Base-by-base conservation (phyloP, 1,140 invertebrate genomes). In the Drosophila bifasciata region DNA sequence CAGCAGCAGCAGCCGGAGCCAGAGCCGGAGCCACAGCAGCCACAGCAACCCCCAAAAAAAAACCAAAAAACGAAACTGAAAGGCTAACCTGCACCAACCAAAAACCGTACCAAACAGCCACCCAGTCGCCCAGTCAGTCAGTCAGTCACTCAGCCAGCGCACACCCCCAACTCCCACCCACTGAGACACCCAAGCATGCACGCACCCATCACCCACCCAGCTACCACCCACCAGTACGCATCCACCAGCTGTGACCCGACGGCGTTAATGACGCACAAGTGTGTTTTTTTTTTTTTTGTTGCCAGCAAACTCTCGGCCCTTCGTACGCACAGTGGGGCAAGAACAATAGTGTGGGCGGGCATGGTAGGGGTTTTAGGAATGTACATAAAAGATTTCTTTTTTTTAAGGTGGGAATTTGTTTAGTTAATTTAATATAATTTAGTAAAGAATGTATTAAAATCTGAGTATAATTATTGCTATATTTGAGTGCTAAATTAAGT, bases 211-310 rank as follows among this genome's bases (percentile, higher is more conserved):
- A 40, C 19, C 52, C 70, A 58, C n/a, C 76, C 52, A 66, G 3
- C 9, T 11, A 36, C 9, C 32, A 13, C 3, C 32, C 32, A 16
- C 44, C 62, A 43, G 21, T 50, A 58, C 44, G 63, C 79, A 88
- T 76, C 83, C 83, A 88, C 83, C 83, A 88, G 83, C 84, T 88
- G 83, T 83, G 83, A 88, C 83, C 83, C 83, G 77, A 70, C 83
- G 63, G 83, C 75, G 83, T 88, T 88, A 88, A 88, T 88, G 83
- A 88, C 83, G 83, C 83, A 88, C 83, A 88, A 88, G 83, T 88
- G 83, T 88, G 83, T 88, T 86, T 79, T 68, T 49, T 62, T n/a
- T n/a, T n/a, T n/a, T n/a, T n/a, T n/a, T n/a, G n/a, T n/a, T n/a
- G n/a, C 41, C 49, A 59, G 40, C 44, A 36, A 36, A 28, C 39